These are phyloP conservation scores for Mnemiopsis leidyi DNA, from an alignment of 37 sponge, comb jelly and placozoan genomes.

Conservation along the genomic window DNA sequence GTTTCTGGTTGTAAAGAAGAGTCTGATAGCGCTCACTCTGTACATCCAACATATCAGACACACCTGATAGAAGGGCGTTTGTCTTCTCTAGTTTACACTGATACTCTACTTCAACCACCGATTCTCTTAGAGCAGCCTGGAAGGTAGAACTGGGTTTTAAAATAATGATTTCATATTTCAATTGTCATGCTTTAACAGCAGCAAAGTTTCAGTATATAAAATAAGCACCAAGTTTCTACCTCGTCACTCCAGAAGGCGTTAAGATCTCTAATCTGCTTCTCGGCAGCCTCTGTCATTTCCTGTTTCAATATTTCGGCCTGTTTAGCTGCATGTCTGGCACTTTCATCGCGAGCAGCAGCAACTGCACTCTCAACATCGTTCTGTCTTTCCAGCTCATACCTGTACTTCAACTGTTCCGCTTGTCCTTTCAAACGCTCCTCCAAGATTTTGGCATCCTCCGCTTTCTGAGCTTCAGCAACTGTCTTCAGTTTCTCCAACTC, in stretches of 20 bases:
- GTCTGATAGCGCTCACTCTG: neutral
- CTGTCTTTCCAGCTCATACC: neutral
- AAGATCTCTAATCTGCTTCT: neutral
- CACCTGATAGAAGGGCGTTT: neutral
- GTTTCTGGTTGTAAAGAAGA: neutral
- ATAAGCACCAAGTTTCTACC: neutral
- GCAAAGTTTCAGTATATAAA: too few species aligned
- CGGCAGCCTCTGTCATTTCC: conserved; percentile 17
- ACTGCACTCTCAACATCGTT: conserved; percentile 12
- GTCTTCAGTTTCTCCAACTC: neutral
- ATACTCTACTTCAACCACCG: conserved; percentile 21
- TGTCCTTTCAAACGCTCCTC: conserved; percentile 37
- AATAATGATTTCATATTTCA: too few species aligned
- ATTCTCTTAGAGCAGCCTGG: conserved; percentile 10
- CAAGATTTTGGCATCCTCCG: conserved; percentile 2
- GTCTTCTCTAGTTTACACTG: conserved; percentile 21
- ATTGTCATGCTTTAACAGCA: too few species aligned
- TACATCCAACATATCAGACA: neutral
- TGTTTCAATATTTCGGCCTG: conserved; percentile 37
- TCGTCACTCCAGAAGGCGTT: conserved; percentile 46
- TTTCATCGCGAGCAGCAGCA: conserved; percentile 27
- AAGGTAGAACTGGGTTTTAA: too few species aligned
- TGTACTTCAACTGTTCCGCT: neutral
- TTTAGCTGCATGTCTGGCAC: neutral
- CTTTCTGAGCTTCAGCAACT: conserved; percentile 38